Conservation (phyloP, 1,140 invertebrate genomes). For the Hyles euphorbiae region DNA sequence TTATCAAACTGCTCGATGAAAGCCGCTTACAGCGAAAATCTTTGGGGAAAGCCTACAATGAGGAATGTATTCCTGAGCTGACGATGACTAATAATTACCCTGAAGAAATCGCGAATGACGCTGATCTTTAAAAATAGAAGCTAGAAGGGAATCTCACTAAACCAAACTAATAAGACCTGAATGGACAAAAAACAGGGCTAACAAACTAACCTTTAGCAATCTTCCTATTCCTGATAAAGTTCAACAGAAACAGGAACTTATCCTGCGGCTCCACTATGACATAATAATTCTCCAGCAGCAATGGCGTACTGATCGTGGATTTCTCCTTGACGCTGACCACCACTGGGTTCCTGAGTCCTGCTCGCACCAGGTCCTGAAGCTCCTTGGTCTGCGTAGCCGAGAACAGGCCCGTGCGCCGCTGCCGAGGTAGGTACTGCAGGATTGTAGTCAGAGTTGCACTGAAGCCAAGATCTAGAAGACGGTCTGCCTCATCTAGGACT, state of each 20-base stretch:
- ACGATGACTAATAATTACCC: too few relatives aligned
- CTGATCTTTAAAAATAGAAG: too few relatives aligned
- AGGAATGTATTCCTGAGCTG: too few relatives aligned
- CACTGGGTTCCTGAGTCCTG: constrained; percentile 96
- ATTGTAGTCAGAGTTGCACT: constrained; percentile 92
- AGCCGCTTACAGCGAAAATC: too few relatives aligned
- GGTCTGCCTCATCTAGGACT: constrained; percentile 98
- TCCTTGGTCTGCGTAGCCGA: constrained; percentile 99
- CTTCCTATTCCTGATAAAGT: constrained; percentile 82
- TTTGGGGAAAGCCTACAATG: too few relatives aligned
- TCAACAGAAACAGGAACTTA: constrained; percentile 85
- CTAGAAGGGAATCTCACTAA: too few relatives aligned
- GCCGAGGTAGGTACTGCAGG: constrained; percentile 92
- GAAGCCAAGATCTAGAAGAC: constrained; percentile 95
- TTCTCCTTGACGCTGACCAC: constrained; percentile 94
- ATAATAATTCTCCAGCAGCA: constrained; percentile 90
- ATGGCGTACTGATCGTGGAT: constrained; percentile 85
- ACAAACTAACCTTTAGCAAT: constrained; percentile 77
- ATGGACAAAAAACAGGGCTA: too few relatives aligned
- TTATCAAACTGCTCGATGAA: too few relatives aligned
- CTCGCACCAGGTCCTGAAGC: constrained; percentile 92
- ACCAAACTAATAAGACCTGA: too few relatives aligned
- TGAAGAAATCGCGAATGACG: too few relatives aligned
- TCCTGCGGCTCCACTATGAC: constrained; percentile 84
- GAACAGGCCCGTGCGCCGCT: constrained; percentile 96